phyloP scores from a whole-genome alignment of 2,888 invertebrate species.

The Heliconius erato region DNA sequence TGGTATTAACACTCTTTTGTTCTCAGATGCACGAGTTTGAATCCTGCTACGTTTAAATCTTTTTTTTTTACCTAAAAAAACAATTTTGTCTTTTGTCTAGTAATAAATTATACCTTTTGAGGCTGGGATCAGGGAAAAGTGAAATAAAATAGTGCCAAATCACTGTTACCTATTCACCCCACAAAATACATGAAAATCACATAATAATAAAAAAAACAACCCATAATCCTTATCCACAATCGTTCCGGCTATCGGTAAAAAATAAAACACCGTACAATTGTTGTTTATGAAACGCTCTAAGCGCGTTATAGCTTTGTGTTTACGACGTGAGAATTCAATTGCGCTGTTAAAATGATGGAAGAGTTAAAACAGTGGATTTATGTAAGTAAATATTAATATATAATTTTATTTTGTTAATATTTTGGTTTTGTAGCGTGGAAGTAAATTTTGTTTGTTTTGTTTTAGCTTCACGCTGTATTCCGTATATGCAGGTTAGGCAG shows the following conservation, averaged over 20 bases:
- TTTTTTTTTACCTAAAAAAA: too few species aligned
- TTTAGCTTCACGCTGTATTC: too few species aligned
- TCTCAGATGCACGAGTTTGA: too few species aligned
- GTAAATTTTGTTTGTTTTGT: too few species aligned
- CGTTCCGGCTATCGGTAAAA: constrained; percentile 33
- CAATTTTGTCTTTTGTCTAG: too few species aligned
- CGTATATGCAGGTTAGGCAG: too few species aligned
- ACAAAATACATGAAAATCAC: not conserved
- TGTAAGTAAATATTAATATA: constrained; percentile 5
- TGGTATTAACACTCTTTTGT: too few species aligned
- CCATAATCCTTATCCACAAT: constrained; percentile 21
- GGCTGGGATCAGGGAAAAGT: accelerated
- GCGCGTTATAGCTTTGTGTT: constrained; percentile 42
- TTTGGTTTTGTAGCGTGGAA: not conserved
- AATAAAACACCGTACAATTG: constrained; percentile 36
- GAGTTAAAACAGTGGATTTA: constrained; percentile 20
- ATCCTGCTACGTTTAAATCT: too few species aligned
- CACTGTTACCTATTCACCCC: not conserved
- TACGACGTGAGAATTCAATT: constrained; percentile 46
- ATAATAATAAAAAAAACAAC: constrained; percentile 8
- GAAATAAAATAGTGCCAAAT: not conserved
- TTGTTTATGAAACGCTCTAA: constrained; percentile 44
- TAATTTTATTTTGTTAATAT: not conserved
- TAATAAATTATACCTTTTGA: too few species aligned
- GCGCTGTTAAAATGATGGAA: constrained; percentile 41